Evolutionary conservation across 2,797 vertebrate genomes (phyloP), one percentile per base, ranked within the genome.

Genomic region (Lepus oiostolus): DNA sequence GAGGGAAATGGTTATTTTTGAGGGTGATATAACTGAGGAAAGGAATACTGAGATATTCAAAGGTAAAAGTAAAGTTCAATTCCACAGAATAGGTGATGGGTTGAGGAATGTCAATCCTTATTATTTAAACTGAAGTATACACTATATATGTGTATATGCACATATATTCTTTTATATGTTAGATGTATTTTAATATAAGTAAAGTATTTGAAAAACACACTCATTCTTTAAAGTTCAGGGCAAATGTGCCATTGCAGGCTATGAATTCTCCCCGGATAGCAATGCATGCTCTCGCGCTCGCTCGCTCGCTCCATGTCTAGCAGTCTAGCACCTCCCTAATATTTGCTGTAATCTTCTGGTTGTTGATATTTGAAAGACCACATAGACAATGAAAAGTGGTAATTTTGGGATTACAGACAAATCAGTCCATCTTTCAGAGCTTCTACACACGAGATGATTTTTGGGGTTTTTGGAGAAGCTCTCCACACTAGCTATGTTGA

Each of bases 51-150:
- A 88, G 13, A 3, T 0, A 42, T 38, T 30, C 4, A 19, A 80
- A 75, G 19, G 4, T 85, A 82, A 82, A 24, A 28, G 35, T 42
- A 32, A 21, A 30, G 10, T 75, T 76, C 58, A 80, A 42, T 85
- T 91, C 85, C 5, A 58, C 72, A 47, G 62, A 11, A 26, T 65
- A 54, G 8, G 4, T 62, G 1, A 1, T 87, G 28, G 32, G 9
- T 42, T 88, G 17, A 30, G 76, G n/a, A 68, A 68, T 76, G 10
- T 52, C 94, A 72, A 28, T 65, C 90, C 32, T 74, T 91, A 84
- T 76, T 72, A 9, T 58, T 89, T 63, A 92, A 76, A 35, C 26
- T 81, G 68, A 0, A n/a, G 5, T 76, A 4, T 38, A 50, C 10
- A 60, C 21, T 71, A 38, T 28, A 22, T 63, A 19, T 70, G 9